Evolutionary conservation across 2,888 invertebrate species (phyloP).

Genomic region (Tigriopus californicus): DNA sequence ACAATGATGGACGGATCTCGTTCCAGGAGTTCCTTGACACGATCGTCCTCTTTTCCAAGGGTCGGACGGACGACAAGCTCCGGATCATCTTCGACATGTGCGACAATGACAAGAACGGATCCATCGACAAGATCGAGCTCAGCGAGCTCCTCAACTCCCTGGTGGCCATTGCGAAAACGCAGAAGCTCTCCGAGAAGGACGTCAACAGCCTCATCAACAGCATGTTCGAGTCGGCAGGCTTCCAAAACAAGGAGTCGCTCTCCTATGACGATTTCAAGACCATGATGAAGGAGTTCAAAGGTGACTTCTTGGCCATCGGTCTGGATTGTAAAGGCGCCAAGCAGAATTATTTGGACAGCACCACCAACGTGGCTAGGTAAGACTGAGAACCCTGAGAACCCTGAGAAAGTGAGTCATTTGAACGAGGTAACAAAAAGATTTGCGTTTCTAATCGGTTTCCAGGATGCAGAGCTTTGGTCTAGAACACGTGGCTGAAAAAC

Average conservation of each 20-base stretch:
- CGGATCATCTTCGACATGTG: constrained; percentile 95
- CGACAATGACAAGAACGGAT: constrained; percentile 79
- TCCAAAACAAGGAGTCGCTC: constrained; percentile 70
- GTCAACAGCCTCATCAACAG: constrained; percentile 82
- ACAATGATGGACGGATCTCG: constrained; percentile 75
- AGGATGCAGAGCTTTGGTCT: constrained; percentile 84
- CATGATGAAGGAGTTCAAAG: constrained; percentile 92
- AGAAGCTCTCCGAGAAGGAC: constrained; percentile 60
- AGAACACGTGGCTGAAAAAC: constrained; percentile 53
- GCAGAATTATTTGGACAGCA: constrained; percentile 81
- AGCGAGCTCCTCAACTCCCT: constrained; percentile 81
- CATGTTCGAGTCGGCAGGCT: constrained; percentile 79
- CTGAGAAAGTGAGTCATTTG: too few relatives aligned
- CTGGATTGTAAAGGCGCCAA: constrained; percentile 86
- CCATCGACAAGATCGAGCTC: constrained; percentile 78
- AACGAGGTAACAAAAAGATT: too few relatives aligned
- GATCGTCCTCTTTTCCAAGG: constrained; percentile 72
- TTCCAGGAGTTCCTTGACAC: constrained; percentile 83
- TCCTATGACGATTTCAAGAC: constrained; percentile 79
- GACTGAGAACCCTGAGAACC: too few relatives aligned
- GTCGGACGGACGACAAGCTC: constrained; percentile 78
- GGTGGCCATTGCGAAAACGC: constrained; percentile 74
- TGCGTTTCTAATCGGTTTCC: too few relatives aligned
- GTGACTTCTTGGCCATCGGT: constrained; percentile 83
- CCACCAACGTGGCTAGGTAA: constrained; percentile 62